Evolutionary conservation across 2,797 vertebrate genomes (phyloP).

Genomic region (Garrulus glandarius): DNA sequence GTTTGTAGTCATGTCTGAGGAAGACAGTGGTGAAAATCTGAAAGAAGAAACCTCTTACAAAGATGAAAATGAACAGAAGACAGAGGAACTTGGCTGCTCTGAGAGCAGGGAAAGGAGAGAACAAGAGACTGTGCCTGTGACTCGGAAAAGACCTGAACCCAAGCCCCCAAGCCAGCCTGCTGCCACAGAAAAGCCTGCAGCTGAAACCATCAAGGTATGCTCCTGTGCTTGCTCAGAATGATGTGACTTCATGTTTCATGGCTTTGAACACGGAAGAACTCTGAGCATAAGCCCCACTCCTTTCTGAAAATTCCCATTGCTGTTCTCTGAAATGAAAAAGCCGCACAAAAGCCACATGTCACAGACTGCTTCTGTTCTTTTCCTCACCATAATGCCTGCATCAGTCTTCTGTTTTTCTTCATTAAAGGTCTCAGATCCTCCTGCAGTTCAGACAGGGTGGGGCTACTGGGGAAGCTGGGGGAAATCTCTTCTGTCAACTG

Average conservation of each 20-base stretch:
- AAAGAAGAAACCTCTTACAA: neutral
- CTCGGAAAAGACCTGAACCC: slow-evolving; percentile 85
- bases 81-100: neutral
- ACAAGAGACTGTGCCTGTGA: slow-evolving; percentile 74
- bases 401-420: neutral
- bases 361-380: neutral
- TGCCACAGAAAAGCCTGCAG: neutral
- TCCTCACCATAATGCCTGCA: neutral
- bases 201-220: slow-evolving; percentile 58
- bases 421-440: slow-evolving; percentile 72
- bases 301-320: neutral
- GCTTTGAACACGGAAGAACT: neutral
- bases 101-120: slow-evolving; percentile 35
- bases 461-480: slow-evolving; percentile 97
- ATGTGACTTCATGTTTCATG: neutral
- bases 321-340: neutral
- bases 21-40: slow-evolving; percentile 50
- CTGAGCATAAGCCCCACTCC: neutral
- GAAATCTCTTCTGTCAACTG: slow-evolving; percentile 90
- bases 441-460: slow-evolving; percentile 85
- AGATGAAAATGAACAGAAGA: slow-evolving; percentile 11
- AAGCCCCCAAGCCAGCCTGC: slow-evolving; percentile 58
- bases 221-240: neutral
- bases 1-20: slow-evolving; percentile 85
- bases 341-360: neutral